Evolutionary conservation across 2,113 vertebrate genomes (phyloP).

Genomic region (Etheostoma spectabile): DNA sequence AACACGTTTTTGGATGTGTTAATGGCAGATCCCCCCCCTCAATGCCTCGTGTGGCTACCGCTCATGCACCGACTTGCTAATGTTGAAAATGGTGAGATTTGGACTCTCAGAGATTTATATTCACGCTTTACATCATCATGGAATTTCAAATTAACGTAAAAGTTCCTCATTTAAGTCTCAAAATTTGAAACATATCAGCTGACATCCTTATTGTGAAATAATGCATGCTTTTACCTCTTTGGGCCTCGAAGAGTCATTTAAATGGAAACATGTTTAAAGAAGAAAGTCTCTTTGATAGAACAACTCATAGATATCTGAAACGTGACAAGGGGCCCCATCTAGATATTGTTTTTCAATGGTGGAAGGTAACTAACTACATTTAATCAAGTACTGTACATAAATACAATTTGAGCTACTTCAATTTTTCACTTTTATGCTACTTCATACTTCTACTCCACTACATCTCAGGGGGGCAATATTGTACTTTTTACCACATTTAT

Average conservation of each 20-base stretch:
- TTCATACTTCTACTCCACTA: neutral
- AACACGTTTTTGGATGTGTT: conserved; percentile 96
- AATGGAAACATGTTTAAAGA: too few species aligned
- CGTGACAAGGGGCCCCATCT: too few species aligned
- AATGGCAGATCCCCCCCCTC: conserved; percentile 97
- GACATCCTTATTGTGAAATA: too few species aligned
- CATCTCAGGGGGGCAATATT: neutral
- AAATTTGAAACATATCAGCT: neutral
- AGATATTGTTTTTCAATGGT: neutral
- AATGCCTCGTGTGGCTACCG: conserved; percentile 99
- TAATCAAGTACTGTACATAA: neutral
- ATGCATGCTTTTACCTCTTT: neutral
- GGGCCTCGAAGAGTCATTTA: neutral
- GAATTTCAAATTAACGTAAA: neutral
- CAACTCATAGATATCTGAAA: neutral
- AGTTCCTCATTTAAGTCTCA: neutral
- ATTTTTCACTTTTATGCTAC: neutral
- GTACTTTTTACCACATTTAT: neutral
- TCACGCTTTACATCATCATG: neutral
- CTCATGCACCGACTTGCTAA: conserved; percentile 98
- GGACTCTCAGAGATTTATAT: neutral
- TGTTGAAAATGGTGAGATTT: conserved; percentile 92
- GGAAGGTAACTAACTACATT: neutral
- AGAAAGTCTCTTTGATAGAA: too few species aligned
- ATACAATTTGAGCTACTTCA: neutral